Base-by-base conservation (phyloP, 2,113 vertebrate genomes). In the Apeltes quadracus region DNA sequence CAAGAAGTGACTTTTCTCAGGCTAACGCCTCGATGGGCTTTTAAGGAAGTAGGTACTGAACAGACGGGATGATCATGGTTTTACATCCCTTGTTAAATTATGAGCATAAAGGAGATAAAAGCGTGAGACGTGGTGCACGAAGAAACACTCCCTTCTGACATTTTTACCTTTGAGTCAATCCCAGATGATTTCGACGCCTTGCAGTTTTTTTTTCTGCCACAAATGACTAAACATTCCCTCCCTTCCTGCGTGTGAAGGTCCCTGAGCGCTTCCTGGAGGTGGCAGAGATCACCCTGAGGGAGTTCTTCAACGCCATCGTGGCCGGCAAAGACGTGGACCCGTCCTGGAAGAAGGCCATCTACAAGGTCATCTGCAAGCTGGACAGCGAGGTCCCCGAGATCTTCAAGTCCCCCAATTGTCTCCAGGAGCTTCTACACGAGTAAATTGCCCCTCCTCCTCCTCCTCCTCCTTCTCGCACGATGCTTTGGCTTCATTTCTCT, bases 321-420 rank as follows among this genome's bases (percentile, higher is more conserved):
- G 96, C 97, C 51, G 97, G 97, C 88, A 98, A 98, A 95, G 97
- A 99, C 84, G 96, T 97, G 92, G 97, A 99, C 95, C 97, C 97
- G 84, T 99, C 97, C 91, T 99, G 97, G 97, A 99, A 99, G 95
- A 99, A 99, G 96, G 97, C 97, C 94, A 99, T 99, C 91, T 99
- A 99, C 95, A 99, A 99, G 95, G 97, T 99, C 94, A 99, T 99
- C 95, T 99, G 97, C 94, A 99, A 99, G 93, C 94, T 99, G 94
- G 97, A 99, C 95, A 97, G 96, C 79, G 97, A 99, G 88, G 96
- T 99, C 87, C 97, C 97, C 9, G 97, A 99, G 90, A 94, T 98
- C 94, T 99, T 99, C 94, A 98, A 98, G 92, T 99, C 97, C 84
- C 97, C 97, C 73, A 98, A 98, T 93, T 99, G 97, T 94, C 97